Evolutionary conservation across 2,797 vertebrate species (phyloP).

Genomic region (Ctenosaura bakeri): DNA sequence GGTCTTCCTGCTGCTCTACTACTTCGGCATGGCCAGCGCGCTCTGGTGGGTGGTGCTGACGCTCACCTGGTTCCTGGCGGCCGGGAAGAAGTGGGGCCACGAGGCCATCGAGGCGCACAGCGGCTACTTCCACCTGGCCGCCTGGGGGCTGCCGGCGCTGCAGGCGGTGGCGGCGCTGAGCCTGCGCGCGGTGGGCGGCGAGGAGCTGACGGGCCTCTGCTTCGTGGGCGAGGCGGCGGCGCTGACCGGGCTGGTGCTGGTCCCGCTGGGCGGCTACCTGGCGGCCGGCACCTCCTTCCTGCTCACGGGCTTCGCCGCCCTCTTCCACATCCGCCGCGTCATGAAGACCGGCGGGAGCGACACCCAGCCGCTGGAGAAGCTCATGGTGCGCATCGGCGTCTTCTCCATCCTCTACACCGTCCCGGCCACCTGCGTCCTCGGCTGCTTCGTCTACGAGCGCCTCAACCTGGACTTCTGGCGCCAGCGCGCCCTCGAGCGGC

Average conservation of each 20-base stretch:
- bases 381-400: slow-evolving; percentile 98
- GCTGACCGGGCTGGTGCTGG: slow-evolving; percentile 88
- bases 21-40: slow-evolving; percentile 98
- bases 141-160: slow-evolving; percentile 96
- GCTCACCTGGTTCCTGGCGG: slow-evolving; percentile 97
- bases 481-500: slow-evolving; percentile 79
- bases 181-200: slow-evolving; percentile 95
- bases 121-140: slow-evolving; percentile 98
- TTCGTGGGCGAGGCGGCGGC: slow-evolving; percentile 95
- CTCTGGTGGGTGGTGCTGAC: slow-evolving; percentile 99
- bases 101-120: slow-evolving; percentile 98
- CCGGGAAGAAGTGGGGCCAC: slow-evolving; percentile 98
- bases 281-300: slow-evolving; percentile 94
- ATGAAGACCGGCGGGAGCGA: slow-evolving; percentile 99
- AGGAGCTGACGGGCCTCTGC: slow-evolving; percentile 96
- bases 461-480: slow-evolving; percentile 92
- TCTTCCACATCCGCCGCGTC: slow-evolving; percentile 97
- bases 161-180: slow-evolving; percentile 97
- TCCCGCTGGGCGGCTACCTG: slow-evolving; percentile 88
- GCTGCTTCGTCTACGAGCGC: slow-evolving; percentile 97
- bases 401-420: slow-evolving; percentile 98
- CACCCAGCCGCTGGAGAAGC: slow-evolving; percentile 97
- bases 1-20: slow-evolving; percentile 97
- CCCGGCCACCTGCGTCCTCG: slow-evolving; percentile 96
- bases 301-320: slow-evolving; percentile 95